Conservation (phyloP, 2,888 invertebrate species). For the Epistrophe grossulariae region DNA sequence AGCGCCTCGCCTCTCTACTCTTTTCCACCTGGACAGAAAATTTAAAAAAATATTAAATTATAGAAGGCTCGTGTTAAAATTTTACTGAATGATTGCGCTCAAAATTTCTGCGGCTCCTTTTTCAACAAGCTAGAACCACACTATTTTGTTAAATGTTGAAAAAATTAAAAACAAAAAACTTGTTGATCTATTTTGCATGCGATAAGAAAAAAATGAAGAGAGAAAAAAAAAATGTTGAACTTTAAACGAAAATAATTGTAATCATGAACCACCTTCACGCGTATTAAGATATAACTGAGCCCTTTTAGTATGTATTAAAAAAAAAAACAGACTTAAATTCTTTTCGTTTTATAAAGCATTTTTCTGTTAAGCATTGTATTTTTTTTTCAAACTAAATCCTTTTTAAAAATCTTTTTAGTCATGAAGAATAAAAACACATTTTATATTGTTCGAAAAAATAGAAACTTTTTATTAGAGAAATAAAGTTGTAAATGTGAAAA, state of each 20-base stretch:
- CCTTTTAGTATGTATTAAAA: conserved; percentile 16
- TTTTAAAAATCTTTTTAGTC: conserved; percentile 1
- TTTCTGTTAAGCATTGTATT: conserved; percentile 24
- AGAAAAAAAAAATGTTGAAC: conserved; percentile 6
- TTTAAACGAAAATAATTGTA: background rate
- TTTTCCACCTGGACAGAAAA: conserved; percentile 12
- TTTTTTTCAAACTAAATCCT: background rate
- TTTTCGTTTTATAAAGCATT: conserved; percentile 55
- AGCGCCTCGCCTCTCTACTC: conserved; percentile 22
- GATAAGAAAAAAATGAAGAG: conserved; percentile 2
- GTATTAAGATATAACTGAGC: conserved; percentile 12
- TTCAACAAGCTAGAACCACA: conserved; percentile 3
- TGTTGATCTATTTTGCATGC: conserved; percentile 48
- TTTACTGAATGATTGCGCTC: conserved; percentile 58
- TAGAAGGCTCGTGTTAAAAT: conserved; percentile 64
- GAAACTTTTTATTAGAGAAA: background rate
- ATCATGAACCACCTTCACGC: conserved; percentile 34
- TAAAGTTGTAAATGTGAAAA: background rate
- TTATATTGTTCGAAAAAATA: conserved; percentile 16
- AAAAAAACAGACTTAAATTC: background rate
- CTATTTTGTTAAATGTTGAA: conserved; percentile 52
- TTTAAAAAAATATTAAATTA: conserved; percentile 27
- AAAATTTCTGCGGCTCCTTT: conserved; percentile 42
- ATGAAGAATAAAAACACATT: conserved; percentile 14
- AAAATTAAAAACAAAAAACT: conserved; percentile 18